Percentiles rank a stretch among this genome's conserved stretches.
phyloP scores from a whole-genome alignment of 2,888 invertebrate species.

The Eilema sororculum region DNA sequence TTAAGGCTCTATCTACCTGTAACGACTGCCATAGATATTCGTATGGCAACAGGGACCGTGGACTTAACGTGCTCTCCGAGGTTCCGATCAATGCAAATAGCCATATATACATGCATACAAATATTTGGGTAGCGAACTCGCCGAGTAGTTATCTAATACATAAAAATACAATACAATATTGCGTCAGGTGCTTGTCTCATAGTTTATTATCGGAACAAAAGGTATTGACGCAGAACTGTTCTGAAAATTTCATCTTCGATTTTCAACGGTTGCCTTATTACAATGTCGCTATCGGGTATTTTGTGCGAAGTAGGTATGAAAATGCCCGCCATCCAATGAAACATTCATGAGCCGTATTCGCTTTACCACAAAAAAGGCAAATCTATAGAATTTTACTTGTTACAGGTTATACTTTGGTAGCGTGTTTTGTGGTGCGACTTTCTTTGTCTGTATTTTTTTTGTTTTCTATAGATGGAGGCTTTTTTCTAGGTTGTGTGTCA shows the following conservation, averaged over 20 bases:
- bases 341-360: constrained; percentile 66
- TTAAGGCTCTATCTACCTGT: too few species aligned
- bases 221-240: constrained; percentile 20
- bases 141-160: too few species aligned
- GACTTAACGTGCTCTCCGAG: too few species aligned
- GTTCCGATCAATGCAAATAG: too few species aligned
- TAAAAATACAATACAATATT: not conserved
- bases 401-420: constrained; percentile 18
- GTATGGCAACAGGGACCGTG: too few species aligned
- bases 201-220: constrained; percentile 2
- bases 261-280: constrained; percentile 38
- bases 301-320: constrained; percentile 56
- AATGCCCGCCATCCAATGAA: constrained; percentile 64
- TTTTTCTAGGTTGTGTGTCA: too few species aligned
- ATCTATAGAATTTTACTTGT: constrained; percentile 49
- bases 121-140: too few species aligned
- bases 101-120: too few species aligned
- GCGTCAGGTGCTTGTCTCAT: not conserved
- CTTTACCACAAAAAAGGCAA: constrained; percentile 51
- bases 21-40: too few species aligned
- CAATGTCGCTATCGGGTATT: constrained; percentile 46
- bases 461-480: not conserved
- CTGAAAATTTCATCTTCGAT: constrained; percentile 34
- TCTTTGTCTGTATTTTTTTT: not conserved
- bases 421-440: not conserved